phyloP scores from a whole-genome alignment of 2,888 invertebrate species.

The Smittia sp. region DNA sequence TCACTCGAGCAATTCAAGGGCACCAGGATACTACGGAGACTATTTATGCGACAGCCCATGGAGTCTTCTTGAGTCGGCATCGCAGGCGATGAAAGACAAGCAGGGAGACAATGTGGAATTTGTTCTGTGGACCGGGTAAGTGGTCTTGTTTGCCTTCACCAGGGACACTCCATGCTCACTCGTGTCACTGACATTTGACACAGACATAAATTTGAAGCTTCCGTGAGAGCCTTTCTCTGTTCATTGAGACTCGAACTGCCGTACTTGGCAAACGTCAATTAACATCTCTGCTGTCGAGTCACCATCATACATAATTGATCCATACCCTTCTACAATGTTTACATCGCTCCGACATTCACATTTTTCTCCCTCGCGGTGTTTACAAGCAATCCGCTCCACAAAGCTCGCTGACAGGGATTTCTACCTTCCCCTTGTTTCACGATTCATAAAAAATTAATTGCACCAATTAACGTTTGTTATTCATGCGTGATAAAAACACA shows the following conservation, averaged over 20 bases:
- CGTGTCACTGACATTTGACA: too few relatives aligned
- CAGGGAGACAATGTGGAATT: slow-evolving; percentile 87
- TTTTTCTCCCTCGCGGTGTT: not conserved
- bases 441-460: slow-evolving; percentile 22
- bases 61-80: slow-evolving; percentile 83
- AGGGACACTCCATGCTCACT: too few relatives aligned
- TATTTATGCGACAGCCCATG: slow-evolving; percentile 87
- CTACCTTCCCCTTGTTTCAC: not conserved
- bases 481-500: slow-evolving; percentile 34
- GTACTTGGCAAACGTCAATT: too few relatives aligned
- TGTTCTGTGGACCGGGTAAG: slow-evolving; percentile 92
- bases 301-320: not conserved
- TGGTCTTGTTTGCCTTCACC: slow-evolving; percentile 44
- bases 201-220: too few relatives aligned
- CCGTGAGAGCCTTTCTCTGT: too few relatives aligned
- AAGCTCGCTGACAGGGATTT: slow-evolving; percentile 3
- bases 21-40: slow-evolving; percentile 72
- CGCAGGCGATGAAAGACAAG: slow-evolving; percentile 78
- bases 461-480: slow-evolving; percentile 37
- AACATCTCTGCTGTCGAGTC: too few relatives aligned
- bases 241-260: too few relatives aligned
- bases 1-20: slow-evolving; percentile 58
- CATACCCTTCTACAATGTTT: not conserved
- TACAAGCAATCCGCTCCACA: not conserved
- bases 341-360: not conserved